These are phyloP conservation scores for Urosaurus nigricauda DNA, from an alignment of 2,797 vertebrate genomes.

Conservation along the genomic window DNA sequence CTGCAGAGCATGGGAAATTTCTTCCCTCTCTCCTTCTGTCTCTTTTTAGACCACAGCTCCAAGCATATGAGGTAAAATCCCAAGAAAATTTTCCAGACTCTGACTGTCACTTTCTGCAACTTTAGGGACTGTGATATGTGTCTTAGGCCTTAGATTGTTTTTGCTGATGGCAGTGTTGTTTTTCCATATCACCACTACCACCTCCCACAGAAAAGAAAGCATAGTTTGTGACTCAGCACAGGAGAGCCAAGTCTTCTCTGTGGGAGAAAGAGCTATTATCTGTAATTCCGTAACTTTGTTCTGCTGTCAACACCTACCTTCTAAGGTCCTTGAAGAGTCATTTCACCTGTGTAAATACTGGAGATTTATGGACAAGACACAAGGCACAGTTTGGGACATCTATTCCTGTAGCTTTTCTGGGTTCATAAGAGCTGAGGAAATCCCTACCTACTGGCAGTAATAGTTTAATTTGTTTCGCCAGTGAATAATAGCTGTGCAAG, in stretches of 20 bases:
- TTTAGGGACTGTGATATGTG: neutral
- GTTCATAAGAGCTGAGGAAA: neutral
- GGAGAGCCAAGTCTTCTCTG: neutral
- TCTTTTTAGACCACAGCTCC: too few relatives aligned
- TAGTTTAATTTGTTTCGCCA: neutral
- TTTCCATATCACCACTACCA: neutral
- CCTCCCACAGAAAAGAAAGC: slow-evolving; percentile 11
- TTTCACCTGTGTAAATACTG: slow-evolving; percentile 42
- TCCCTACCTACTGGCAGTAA: too few relatives aligned
- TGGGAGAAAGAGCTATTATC: slow-evolving; percentile 27
- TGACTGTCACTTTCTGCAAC: neutral
- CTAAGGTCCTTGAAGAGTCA: slow-evolving; percentile 18
- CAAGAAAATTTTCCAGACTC: neutral
- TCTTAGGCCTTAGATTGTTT: neutral
- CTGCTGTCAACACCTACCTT: slow-evolving; percentile 26
- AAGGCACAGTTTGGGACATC: neutral
- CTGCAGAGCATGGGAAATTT: too few relatives aligned
- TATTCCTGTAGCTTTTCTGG: slow-evolving; percentile 10
- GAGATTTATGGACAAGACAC: slow-evolving; percentile 30
- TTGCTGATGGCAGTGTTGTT: neutral
- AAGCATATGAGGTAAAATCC: neutral
- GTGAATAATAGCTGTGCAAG: neutral
- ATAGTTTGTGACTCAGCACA: slow-evolving; percentile 2
- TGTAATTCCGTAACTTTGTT: slow-evolving; percentile 4
- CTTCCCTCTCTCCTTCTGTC: too few relatives aligned